Evolutionary conservation across 2,888 invertebrate genomes (phyloP), one percentile per base, ranked within the genome.

Genomic region (Diaphora mendica): DNA sequence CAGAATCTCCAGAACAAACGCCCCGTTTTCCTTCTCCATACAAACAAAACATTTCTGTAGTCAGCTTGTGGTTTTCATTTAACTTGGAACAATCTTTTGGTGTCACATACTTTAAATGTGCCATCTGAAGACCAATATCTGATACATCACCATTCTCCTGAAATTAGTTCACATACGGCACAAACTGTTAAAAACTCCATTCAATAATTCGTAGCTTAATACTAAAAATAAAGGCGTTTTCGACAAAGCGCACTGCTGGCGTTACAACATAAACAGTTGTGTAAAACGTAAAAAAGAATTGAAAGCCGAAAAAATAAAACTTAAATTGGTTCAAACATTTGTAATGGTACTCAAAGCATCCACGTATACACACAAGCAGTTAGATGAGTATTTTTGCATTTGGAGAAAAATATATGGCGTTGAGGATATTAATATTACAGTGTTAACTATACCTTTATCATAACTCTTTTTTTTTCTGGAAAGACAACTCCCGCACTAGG

Each of bases 1-100:
- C 94, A 0, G 94, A 94, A 77, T 94, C 94, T 1, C 94, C 94
- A 72, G 87, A 90, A 76, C 94, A 95, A 0, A 91, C 89, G 69
- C 94, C 94, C 11, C 85, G 82, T 8, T 33, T n/a, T 0, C 91
- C 93, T 3, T 88, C 82, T 4, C 94, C 94, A 55, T 94, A 94
- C 71, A 94, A 83, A 73, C 94, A 94, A 78, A 94, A 94, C 93
- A 94, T 94, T 70, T 94, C 93, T 0, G 77, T 44, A 1, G 89
- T 86, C 2, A 94, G 70, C 1, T 67, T 77, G 42, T 87, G n/a
- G 67, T 9, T 1, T 4, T 86, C 68, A 64, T 93, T 91, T 75
- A 90, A 55, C 13, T 42, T 68, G 42, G 87, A 81, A 70, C 94
- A 94, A 33, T 80, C 65, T 2, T 82, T 8, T 4, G 72, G 66